These are phyloP conservation scores for Plecturocebus donacophilus DNA, from an alignment of 2,113 vertebrate species.

Conservation along the genomic window DNA sequence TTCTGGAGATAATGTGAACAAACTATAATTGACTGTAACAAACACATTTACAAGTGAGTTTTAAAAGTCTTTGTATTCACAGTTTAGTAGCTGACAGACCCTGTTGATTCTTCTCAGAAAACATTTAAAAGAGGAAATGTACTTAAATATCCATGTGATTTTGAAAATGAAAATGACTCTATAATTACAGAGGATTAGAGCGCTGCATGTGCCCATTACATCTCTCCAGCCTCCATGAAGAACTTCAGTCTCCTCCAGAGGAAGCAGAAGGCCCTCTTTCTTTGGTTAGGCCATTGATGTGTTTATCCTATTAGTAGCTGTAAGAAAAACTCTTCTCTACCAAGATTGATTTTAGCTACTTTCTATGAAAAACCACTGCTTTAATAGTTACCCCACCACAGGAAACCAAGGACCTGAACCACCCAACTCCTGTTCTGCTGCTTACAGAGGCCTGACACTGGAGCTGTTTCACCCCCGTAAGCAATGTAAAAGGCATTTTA, in stretches of 20 bases:
- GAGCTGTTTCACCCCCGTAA: not conserved
- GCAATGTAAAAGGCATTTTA: not conserved
- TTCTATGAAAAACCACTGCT: not conserved
- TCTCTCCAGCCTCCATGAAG: not conserved
- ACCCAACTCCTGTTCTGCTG: not conserved
- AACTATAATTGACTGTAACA: not conserved
- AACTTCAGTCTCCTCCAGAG: not conserved
- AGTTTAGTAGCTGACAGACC: conserved; percentile 17
- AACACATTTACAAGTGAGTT: conserved; percentile 4
- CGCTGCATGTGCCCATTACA: not conserved
- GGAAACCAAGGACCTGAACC: not conserved
- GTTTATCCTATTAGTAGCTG: not conserved
- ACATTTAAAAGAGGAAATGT: conserved; percentile 21
- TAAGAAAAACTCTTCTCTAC: not conserved
- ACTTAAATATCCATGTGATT: not conserved
- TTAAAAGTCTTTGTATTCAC: not conserved
- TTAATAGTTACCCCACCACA: not conserved
- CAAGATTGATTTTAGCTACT: not conserved
- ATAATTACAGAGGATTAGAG: not conserved
- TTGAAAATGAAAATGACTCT: not conserved
- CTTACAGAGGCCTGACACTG: not conserved
- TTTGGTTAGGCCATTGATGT: not conserved
- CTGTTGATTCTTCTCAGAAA: not conserved
- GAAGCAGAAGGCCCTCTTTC: not conserved
- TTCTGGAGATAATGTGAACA: conserved; percentile 1